Evolutionary conservation across 2,888 invertebrate genomes (phyloP).

Genomic region (Thecophora atra): DNA sequence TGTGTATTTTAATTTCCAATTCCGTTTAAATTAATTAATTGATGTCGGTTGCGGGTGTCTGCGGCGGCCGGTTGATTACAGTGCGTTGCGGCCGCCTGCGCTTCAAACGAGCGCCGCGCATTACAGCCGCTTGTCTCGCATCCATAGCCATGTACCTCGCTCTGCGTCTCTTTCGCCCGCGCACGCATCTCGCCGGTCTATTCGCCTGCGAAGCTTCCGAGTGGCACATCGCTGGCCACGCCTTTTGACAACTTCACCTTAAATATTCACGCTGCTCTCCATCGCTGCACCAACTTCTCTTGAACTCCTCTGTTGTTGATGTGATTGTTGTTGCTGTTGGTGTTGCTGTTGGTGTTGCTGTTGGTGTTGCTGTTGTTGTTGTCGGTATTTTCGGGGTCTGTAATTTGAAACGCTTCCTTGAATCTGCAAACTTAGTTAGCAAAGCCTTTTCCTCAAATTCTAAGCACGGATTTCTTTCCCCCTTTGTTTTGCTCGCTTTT

Average conservation of each 20-base stretch:
- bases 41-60: no score
- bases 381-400: slow-evolving; percentile 61
- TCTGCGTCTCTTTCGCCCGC: not conserved
- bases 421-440: slow-evolving; percentile 48
- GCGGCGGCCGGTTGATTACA: no score
- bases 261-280: slow-evolving; percentile 8
- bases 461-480: not conserved
- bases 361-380: slow-evolving; percentile 13
- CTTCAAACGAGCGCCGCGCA: no score
- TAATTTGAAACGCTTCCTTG: slow-evolving; percentile 62
- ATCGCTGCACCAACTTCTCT: not conserved
- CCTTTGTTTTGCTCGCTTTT: not conserved
- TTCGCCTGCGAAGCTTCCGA: not conserved
- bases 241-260: not conserved
- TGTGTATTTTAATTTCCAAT: no score
- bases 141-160: no score
- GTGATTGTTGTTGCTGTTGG: slow-evolving; percentile 2
- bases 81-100: no score
- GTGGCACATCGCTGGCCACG: not conserved
- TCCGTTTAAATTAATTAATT: no score
- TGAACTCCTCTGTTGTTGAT: not conserved
- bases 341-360: slow-evolving; percentile 47
- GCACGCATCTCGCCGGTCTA: not conserved
- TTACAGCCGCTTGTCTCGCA: not conserved
- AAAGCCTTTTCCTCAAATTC: slow-evolving; percentile 32